Conservation (phyloP, 2,888 invertebrate genomes). For the Palloptera scutellata region DNA sequence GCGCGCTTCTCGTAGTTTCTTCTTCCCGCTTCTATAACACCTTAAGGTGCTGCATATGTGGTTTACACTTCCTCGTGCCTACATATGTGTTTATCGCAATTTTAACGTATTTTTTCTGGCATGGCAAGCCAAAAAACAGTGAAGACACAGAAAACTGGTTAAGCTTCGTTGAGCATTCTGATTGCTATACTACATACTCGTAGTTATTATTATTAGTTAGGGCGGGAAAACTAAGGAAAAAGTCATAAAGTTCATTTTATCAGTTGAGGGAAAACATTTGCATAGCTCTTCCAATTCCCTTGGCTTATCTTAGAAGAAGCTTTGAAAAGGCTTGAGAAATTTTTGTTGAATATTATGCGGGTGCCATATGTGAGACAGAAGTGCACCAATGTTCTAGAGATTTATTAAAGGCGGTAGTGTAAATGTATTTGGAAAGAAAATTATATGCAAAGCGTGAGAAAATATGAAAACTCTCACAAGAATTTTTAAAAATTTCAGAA, state of each 20-base stretch:
- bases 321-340: slow-evolving; percentile 31
- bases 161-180: slow-evolving; percentile 43
- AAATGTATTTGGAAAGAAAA: too few species aligned
- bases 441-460: too few species aligned
- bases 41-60: slow-evolving; percentile 27
- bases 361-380: background rate
- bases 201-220: slow-evolving; percentile 19
- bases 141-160: slow-evolving; percentile 20
- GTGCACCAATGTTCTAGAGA: too few species aligned
- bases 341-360: slow-evolving; percentile 23
- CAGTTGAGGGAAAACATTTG: slow-evolving; percentile 13
- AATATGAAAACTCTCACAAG: too few species aligned
- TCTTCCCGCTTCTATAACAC: slow-evolving; percentile 21
- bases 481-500: too few species aligned
- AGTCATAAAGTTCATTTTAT: slow-evolving; percentile 31
- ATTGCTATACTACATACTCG: slow-evolving; percentile 27
- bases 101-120: slow-evolving; percentile 30
- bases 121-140: background rate
- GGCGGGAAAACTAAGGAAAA: slow-evolving; percentile 33
- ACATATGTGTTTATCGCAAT: slow-evolving; percentile 22
- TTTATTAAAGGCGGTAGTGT: too few species aligned
- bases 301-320: background rate
- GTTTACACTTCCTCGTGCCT: slow-evolving; percentile 6
- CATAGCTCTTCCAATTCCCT: background rate
- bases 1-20: slow-evolving; percentile 12